phyloP scores from a whole-genome alignment of 2,797 vertebrate genomes.

The Peromyscus eremicus region DNA sequence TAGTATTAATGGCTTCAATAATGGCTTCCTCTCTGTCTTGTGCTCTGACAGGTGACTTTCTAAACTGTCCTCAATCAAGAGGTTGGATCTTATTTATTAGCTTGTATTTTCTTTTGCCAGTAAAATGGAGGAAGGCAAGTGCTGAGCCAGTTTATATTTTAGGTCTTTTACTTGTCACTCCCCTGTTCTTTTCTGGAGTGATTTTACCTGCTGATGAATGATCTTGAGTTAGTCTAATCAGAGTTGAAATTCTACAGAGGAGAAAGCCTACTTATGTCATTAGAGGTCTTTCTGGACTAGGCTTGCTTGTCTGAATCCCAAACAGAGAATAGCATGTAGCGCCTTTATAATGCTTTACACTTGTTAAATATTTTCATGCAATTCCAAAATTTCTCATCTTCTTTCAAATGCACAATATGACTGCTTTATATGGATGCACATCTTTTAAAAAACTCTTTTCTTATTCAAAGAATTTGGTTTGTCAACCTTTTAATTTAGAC shows the following conservation, averaged over 20 bases:
- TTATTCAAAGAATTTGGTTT: not conserved
- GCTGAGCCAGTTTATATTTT: not conserved
- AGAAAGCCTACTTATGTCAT: not conserved
- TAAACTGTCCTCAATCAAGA: not conserved
- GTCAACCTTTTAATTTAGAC: not conserved
- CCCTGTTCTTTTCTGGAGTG: not conserved
- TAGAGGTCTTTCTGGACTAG: not conserved
- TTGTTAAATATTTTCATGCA: conserved; percentile 33
- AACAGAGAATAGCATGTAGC: not conserved
- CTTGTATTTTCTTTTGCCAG: conserved; percentile 7
- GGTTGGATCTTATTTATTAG: not conserved
- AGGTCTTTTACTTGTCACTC: not conserved
- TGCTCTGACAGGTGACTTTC: not conserved
- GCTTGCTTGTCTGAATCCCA: not conserved
- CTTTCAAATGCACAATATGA: not conserved
- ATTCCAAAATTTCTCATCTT: not conserved
- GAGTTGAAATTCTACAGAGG: not conserved
- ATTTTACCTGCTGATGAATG: not conserved
- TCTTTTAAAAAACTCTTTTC: conserved; percentile 21
- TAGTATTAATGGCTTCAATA: not conserved
- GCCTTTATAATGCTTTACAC: not conserved
- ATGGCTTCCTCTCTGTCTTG: not conserved
- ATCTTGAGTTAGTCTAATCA: not conserved
- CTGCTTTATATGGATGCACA: not conserved
- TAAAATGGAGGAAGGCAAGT: not conserved